Evolutionary conservation across 2,888 invertebrate species (phyloP).

Genomic region (Choristoneura rosaceana): DNA sequence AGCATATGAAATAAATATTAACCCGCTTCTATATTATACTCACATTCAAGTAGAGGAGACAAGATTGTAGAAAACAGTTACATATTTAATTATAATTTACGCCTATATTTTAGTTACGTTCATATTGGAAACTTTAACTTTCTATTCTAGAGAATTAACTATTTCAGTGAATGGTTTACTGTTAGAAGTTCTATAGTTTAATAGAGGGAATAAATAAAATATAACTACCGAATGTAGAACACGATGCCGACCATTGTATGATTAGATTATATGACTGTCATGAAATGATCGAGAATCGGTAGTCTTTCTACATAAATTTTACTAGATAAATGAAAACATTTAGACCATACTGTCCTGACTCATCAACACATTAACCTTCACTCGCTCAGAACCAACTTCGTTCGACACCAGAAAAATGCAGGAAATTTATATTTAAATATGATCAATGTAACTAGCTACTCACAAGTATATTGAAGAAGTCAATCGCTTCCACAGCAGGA

Average conservation of each 20-base stretch:
- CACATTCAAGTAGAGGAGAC: conserved; percentile 74
- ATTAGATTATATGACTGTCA: conserved; percentile 15
- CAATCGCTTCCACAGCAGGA: conserved; percentile 66
- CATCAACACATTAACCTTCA: conserved; percentile 48
- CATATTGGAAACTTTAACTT: conserved; percentile 34
- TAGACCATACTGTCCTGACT: conserved; percentile 43
- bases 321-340: conserved; percentile 37
- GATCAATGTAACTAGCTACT: conserved; percentile 23
- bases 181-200: conserved; percentile 34
- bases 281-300: conserved; percentile 22
- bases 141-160: conserved; percentile 31
- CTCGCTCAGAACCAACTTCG: conserved; percentile 32
- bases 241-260: conserved; percentile 23
- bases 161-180: conserved; percentile 37
- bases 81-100: conserved; percentile 54
- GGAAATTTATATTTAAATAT: conserved; percentile 7
- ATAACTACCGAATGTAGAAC: conserved; percentile 8
- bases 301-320: conserved; percentile 23
- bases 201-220: conserved; percentile 28
- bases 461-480: conserved; percentile 33
- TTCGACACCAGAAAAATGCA: conserved; percentile 22
- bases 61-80: conserved; percentile 69
- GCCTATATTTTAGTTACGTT: conserved; percentile 56
- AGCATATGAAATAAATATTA: conserved; percentile 75
- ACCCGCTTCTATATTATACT: conserved; percentile 79